Evolutionary conservation across 2,888 invertebrate species (phyloP).

Genomic region (Nematopogon swammerdamellus): DNA sequence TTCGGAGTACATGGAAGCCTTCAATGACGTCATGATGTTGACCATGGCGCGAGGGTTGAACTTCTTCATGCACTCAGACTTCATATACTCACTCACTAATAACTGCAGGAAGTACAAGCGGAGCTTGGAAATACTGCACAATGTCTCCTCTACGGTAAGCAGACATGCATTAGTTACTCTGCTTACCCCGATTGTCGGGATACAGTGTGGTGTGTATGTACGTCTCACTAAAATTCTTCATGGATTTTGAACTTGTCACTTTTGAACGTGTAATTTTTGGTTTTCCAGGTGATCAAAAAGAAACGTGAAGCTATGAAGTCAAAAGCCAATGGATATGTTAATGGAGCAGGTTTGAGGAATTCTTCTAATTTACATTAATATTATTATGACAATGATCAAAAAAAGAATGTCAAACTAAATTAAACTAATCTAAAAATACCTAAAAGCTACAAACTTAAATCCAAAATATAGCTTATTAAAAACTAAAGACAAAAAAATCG

Average conservation of each 20-base stretch:
- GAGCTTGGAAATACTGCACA: conserved; percentile 22
- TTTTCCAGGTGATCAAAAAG: background rate
- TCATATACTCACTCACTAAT: conserved; percentile 23
- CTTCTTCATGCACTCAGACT: conserved; percentile 22
- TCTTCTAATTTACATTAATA: background rate
- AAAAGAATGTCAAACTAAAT: too few relatives aligned
- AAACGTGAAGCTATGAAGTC: too few relatives aligned
- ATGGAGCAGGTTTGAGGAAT: conserved; percentile 1
- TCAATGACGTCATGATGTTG: conserved; percentile 22
- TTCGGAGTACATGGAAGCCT: conserved; percentile 26
- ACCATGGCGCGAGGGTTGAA: conserved; percentile 24
- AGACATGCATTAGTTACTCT: conserved; percentile 3
- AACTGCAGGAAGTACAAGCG: conserved; percentile 19
- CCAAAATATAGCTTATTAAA: too few relatives aligned
- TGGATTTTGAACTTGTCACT: conserved; percentile 19
- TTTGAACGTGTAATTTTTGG: conserved; percentile 14
- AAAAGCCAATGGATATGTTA: too few relatives aligned
- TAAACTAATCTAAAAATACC: too few relatives aligned
- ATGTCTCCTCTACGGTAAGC: conserved; percentile 27
- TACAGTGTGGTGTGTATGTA: too few relatives aligned
- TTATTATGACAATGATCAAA: conserved; percentile 1
- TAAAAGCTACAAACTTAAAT: too few relatives aligned
- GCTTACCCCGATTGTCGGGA: too few relatives aligned
- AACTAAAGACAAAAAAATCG: too few relatives aligned
- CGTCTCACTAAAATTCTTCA: conserved; percentile 7